Conservation (phyloP, 1,140 invertebrate species). For the Dendrolimus kikuchii region DNA sequence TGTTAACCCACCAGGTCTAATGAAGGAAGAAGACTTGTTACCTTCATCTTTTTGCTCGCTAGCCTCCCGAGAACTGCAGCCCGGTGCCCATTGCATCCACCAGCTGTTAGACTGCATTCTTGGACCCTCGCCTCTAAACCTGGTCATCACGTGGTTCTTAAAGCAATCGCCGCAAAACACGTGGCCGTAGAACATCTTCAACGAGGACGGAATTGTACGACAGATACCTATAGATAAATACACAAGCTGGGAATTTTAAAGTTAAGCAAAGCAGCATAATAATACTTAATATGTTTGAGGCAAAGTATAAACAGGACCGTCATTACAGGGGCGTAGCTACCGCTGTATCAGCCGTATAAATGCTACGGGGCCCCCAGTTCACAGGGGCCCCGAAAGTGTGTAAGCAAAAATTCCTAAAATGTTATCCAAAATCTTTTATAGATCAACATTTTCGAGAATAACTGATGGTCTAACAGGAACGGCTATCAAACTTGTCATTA, state of each 20-base stretch:
- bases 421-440: too few species aligned
- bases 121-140: constrained; percentile 35
- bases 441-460: too few species aligned
- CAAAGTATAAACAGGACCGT: too few species aligned
- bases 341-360: too few species aligned
- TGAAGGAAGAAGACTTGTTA: neutral
- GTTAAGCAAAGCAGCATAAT: constrained; percentile 1
- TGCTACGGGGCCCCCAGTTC: too few species aligned
- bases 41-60: constrained; percentile 9
- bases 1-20: neutral
- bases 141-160: constrained; percentile 41
- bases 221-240: constrained; percentile 38
- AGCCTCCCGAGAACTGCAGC: constrained; percentile 21
- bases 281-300: too few species aligned
- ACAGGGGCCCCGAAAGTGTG: too few species aligned
- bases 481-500: too few species aligned
- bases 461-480: too few species aligned
- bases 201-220: constrained; percentile 37
- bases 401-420: too few species aligned
- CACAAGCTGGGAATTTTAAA: neutral
- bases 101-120: constrained; percentile 44
- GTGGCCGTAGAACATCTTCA: constrained; percentile 62
- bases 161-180: constrained; percentile 59
- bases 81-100: constrained; percentile 57
- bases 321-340: too few species aligned